Conservation (phyloP, 2,888 invertebrate genomes). For the Ecliptopera silaceata region DNA sequence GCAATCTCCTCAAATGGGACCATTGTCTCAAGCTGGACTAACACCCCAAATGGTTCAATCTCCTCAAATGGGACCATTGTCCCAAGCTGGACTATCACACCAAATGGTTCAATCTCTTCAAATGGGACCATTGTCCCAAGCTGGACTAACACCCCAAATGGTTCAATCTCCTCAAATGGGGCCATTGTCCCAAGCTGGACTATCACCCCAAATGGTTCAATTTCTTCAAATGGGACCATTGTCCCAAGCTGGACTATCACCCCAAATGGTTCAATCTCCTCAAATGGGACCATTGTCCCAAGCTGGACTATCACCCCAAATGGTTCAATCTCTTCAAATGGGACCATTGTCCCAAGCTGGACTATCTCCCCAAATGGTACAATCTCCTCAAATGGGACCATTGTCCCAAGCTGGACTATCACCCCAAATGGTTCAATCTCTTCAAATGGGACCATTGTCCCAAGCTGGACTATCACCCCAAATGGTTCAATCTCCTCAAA, state of each 20-base stretch:
- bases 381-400: not conserved
- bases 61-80: not conserved
- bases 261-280: not conserved
- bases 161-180: not conserved
- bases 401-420: not conserved
- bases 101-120: not conserved
- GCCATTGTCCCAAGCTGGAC: not conserved
- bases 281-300: not conserved
- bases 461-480: not conserved
- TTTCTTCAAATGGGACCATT: no score
- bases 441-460: not conserved
- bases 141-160: no score
- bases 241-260: not conserved
- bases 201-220: not conserved
- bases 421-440: not conserved
- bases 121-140: no score
- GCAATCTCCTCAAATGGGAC: no score
- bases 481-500: not conserved
- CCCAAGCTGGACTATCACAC: not conserved
- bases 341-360: no score
- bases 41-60: not conserved
- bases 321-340: not conserved
- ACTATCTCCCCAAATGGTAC: not conserved
- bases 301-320: not conserved
- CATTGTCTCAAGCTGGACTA: no score